Conservation (phyloP, 2,888 invertebrate species). For the Melitaea athalia region DNA sequence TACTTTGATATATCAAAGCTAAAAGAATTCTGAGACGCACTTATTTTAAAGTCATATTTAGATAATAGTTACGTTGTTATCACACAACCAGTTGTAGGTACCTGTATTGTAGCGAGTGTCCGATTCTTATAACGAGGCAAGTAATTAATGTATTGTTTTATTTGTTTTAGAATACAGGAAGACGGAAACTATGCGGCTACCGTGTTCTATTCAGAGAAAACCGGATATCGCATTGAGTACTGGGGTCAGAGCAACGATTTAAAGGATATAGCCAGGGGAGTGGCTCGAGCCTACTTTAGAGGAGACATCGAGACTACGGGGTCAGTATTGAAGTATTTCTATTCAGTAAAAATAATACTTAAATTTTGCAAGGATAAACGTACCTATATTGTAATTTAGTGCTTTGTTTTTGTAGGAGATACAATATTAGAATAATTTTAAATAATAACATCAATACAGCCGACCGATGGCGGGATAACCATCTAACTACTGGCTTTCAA, state of each 20-base stretch:
- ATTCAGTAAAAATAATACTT: background rate
- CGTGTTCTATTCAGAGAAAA: slow-evolving; percentile 86
- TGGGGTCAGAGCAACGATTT: slow-evolving; percentile 91
- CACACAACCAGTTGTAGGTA: background rate
- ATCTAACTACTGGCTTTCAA: too few species aligned
- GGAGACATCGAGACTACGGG: slow-evolving; percentile 88
- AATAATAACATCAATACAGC: too few species aligned
- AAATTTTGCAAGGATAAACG: background rate
- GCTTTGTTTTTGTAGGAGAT: background rate
- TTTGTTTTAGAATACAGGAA: slow-evolving; percentile 81
- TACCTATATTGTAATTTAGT: background rate
- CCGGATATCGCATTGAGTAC: slow-evolving; percentile 87
- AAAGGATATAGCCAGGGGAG: slow-evolving; percentile 84
- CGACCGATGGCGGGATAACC: too few species aligned
- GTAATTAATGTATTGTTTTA: slow-evolving; percentile 14
- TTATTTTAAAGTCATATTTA: too few species aligned
- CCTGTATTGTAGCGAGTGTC: background rate
- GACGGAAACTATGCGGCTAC: slow-evolving; percentile 89
- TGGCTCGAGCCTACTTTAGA: slow-evolving; percentile 89
- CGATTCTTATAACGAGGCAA: background rate
- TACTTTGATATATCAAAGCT: background rate
- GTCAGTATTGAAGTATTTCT: slow-evolving; percentile 66
- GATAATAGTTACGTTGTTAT: background rate
- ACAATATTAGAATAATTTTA: background rate
- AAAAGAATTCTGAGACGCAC: too few species aligned